phyloP scores from a whole-genome alignment of 1,140 invertebrate genomes.

The Maniola jurtina region DNA sequence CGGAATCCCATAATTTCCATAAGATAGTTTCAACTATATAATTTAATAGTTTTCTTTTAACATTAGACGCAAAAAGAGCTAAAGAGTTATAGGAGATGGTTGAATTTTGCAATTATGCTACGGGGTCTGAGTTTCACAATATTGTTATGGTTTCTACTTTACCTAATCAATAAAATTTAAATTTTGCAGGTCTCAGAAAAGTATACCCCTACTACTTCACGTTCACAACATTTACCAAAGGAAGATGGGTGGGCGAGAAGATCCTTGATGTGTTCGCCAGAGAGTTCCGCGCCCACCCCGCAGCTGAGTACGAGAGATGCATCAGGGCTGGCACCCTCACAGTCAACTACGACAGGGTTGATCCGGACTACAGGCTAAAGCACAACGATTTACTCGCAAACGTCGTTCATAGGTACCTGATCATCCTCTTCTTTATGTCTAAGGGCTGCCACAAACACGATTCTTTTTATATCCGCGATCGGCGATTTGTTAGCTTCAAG shows the following conservation, averaged over 20 bases:
- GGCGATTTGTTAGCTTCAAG: too few relatives aligned
- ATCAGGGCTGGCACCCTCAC: slow-evolving; percentile 94
- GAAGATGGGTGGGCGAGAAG: slow-evolving; percentile 96
- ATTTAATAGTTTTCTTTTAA: too few relatives aligned
- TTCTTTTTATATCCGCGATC: too few relatives aligned
- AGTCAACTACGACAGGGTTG: slow-evolving; percentile 96
- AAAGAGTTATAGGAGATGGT: too few relatives aligned
- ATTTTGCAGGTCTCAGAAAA: slow-evolving; percentile 92
- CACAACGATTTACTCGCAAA: slow-evolving; percentile 97
- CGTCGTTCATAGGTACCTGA: slow-evolving; percentile 92
- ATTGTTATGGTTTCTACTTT: background rate
- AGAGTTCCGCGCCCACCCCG: slow-evolving; percentile 96
- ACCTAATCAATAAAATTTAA: slow-evolving; percentile 5
- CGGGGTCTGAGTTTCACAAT: too few relatives aligned
- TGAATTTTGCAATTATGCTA: too few relatives aligned
- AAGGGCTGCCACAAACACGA: background rate
- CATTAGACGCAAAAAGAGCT: too few relatives aligned
- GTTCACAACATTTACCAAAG: slow-evolving; percentile 98
- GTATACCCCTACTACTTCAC: slow-evolving; percentile 99
- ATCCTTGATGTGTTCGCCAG: slow-evolving; percentile 95
- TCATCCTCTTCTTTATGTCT: slow-evolving; percentile 8
- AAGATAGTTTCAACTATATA: too few relatives aligned
- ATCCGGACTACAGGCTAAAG: slow-evolving; percentile 94
- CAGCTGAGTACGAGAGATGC: slow-evolving; percentile 94
- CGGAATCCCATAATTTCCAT: too few relatives aligned